Evolutionary conservation across 2,888 invertebrate genomes (phyloP), one percentile per base, ranked within the genome.

Genomic region (Drosophila infuscata): DNA sequence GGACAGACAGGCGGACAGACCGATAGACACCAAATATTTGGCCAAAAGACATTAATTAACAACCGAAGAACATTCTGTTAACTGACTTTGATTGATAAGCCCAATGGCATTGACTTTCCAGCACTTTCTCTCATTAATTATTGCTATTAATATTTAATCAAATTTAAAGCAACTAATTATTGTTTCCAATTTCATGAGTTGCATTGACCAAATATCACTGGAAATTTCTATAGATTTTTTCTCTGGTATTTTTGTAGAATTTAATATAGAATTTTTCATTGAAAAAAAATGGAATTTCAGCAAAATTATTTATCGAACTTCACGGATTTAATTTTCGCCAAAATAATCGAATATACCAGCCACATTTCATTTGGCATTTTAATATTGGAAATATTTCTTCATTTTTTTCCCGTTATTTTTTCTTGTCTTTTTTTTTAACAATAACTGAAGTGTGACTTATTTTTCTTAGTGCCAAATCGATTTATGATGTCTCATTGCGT

Each of bases 11-110:
- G 12, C 36, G 30, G 38, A 38, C 38, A 30, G 25, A 8, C n/a
- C 7, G 29, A 12, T 4, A 46, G 46, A 25, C 15, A 46, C 25
- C 46, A 57, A 57, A n/a, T 32, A 41, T 36, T 62, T 33, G 33
- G n/a, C 15, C 35, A 41, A 30, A 62, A 30, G 17, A 35, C 70
- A 70, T 70, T 70, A 69, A 70, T 70, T 62, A 70, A 54, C 41
- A 36, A 12, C 15, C 41, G 30, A 30, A 52, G 20, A 57, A 58
- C 58, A 62, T 64, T 35, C 41, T 64, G 52, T 48, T 58, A 69
- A 49, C 35, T 54, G 60, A 61, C 53, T 54, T 49, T 70, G 70
- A 70, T 61, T 70, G 41, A 70, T 70, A 11, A 11, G 9, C 7
- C 3, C 33, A 25, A 30, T 8, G 3, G 17, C 20, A 35, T 11